Conservation (phyloP, 2,888 invertebrate species). For the Orchesella flavescens region DNA sequence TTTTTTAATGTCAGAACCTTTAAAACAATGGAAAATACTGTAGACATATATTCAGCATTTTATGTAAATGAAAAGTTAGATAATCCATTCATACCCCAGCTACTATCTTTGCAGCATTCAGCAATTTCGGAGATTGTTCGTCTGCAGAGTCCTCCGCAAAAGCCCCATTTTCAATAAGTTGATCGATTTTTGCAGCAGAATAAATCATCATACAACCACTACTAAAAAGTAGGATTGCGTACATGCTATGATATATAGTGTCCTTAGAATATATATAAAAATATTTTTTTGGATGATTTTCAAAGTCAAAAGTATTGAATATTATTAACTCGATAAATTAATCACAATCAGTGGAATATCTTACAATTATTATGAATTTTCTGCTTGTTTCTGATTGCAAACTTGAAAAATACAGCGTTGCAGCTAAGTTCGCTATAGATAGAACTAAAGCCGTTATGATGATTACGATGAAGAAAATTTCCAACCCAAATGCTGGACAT, state of each 20-base stretch:
- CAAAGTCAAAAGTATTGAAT: not conserved
- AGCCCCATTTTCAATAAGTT: not conserved
- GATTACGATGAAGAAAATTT: not conserved
- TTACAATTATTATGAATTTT: no score
- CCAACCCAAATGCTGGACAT: not conserved
- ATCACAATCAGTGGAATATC: no score
- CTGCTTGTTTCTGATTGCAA: no score
- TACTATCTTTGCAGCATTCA: not conserved
- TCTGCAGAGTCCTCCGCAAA: not conserved
- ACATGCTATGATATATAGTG: not conserved
- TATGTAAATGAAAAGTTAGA: no score
- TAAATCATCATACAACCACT: not conserved
- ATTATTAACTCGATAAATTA: no score
- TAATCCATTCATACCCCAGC: conserved; percentile 11
- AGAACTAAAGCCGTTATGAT: not conserved
- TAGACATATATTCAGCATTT: not conserved
- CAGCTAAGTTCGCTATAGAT: no score
- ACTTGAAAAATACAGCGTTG: no score
- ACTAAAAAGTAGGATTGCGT: not conserved
- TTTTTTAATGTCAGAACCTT: not conserved
- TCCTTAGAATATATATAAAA: not conserved
- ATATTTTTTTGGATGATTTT: not conserved
- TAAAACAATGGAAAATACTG: no score
- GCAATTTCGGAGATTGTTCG: not conserved
- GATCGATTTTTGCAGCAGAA: conserved; percentile 4